Evolutionary conservation across 2,888 invertebrate species (phyloP).

Genomic region (Neuroscelio doddi): DNA sequence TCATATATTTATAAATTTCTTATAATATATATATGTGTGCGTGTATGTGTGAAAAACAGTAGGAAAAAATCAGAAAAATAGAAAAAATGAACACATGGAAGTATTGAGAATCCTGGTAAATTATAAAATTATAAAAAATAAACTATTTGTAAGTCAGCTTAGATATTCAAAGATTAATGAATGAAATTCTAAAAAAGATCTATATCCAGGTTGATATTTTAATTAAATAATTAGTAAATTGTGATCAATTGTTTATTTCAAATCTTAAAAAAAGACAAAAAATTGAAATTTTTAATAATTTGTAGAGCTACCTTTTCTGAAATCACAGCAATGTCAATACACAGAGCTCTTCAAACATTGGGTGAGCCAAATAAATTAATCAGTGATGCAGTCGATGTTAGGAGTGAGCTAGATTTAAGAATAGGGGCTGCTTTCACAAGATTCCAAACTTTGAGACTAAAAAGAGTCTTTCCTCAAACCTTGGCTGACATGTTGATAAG

Average conservation of each 20-base stretch:
- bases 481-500: constrained; percentile 89
- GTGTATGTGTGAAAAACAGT: too few species aligned
- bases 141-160: too few species aligned
- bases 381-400: constrained; percentile 95
- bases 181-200: too few species aligned
- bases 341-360: constrained; percentile 85
- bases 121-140: too few species aligned
- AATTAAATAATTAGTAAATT: not conserved
- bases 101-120: too few species aligned
- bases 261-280: constrained; percentile 3
- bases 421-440: constrained; percentile 99
- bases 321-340: constrained; percentile 89
- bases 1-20: too few species aligned
- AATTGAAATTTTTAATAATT: constrained; percentile 27
- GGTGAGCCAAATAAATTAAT: constrained; percentile 84
- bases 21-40: too few species aligned
- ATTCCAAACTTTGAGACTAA: constrained; percentile 93
- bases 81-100: too few species aligned
- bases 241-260: not conserved
- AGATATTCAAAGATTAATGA: too few species aligned
- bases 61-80: too few species aligned
- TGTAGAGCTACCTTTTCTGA: constrained; percentile 95
- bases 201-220: not conserved
- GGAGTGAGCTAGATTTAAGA: constrained; percentile 91
- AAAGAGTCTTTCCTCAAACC: constrained; percentile 83